Evolutionary conservation across 2,797 vertebrate genomes (phyloP).

Genomic region (Rhinella marina): DNA sequence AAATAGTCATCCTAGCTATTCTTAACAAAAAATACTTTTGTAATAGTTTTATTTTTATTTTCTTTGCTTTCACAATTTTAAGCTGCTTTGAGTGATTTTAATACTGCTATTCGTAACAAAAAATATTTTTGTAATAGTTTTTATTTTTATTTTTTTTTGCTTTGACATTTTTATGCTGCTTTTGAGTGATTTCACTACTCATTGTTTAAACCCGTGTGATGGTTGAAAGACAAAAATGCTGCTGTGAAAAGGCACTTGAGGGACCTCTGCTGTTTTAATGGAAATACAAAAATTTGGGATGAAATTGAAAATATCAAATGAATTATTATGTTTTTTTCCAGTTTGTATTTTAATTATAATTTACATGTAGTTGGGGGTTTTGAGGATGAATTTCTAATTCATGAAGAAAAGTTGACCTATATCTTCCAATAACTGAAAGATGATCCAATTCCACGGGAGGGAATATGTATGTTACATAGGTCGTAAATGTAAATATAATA

Average conservation of each 20-base stretch:
- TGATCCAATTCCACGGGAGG: too few species aligned
- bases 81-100: not conserved
- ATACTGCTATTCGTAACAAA: not conserved
- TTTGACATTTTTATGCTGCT: not conserved
- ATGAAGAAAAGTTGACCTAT: not conserved
- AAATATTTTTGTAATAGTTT: not conserved
- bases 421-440: not conserved
- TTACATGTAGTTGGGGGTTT: not conserved
- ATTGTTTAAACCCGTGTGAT: not conserved
- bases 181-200: not conserved
- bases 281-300: not conserved
- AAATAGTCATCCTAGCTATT: not conserved
- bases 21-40: constrained; percentile 2
- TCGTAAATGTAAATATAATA: too few species aligned
- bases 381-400: not conserved
- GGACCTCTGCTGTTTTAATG: constrained; percentile 21
- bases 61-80: constrained; percentile 8
- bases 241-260: constrained; percentile 53
- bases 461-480: too few species aligned
- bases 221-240: not conserved
- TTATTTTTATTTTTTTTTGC: not conserved
- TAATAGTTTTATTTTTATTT: not conserved
- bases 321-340: not conserved
- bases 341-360: not conserved
- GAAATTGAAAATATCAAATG: not conserved